Evolutionary conservation across 2,888 invertebrate species (phyloP).

Genomic region (Prenolepis imparis): DNA sequence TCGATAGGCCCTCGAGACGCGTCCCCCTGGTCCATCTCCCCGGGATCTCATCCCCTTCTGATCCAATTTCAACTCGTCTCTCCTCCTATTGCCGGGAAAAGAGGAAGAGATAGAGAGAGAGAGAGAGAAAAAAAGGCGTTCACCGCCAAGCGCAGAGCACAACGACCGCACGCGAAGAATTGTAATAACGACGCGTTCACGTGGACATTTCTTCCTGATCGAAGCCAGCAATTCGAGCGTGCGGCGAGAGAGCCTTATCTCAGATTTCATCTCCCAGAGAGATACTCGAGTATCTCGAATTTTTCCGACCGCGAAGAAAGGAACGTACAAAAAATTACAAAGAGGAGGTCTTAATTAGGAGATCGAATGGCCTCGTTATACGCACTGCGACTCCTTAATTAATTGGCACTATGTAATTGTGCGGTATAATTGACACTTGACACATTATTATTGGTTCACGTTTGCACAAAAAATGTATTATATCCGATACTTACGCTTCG

Average conservation of each 20-base stretch:
- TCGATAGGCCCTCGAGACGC: constrained; percentile 61
- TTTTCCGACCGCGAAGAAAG: neutral
- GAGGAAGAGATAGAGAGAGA: neutral
- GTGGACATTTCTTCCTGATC: constrained; percentile 27
- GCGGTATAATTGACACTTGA: neutral
- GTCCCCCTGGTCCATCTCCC: constrained; percentile 37
- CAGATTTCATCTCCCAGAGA: neutral
- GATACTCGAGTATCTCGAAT: constrained; percentile 34
- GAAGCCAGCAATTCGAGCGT: constrained; percentile 24
- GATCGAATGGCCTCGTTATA: neutral
- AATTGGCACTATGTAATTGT: neutral
- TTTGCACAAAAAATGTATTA: neutral
- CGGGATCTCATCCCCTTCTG: neutral
- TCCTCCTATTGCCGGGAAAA: constrained; percentile 12
- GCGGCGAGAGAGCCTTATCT: neutral
- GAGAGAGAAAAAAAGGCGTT: neutral
- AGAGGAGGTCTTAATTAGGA: constrained; percentile 1
- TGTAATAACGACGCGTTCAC: constrained; percentile 40
- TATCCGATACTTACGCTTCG: neutral
- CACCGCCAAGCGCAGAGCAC: constrained; percentile 38
- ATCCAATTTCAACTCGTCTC: constrained; percentile 52
- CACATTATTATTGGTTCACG: neutral
- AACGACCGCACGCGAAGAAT: constrained; percentile 34
- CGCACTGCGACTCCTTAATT: neutral
- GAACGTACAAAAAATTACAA: neutral